A percentile compares a stretch with the other conserved stretches of the same genome.
Evolutionary conservation across 2,113 vertebrate genomes (phyloP).

Genomic region (Scomber colias): DNA sequence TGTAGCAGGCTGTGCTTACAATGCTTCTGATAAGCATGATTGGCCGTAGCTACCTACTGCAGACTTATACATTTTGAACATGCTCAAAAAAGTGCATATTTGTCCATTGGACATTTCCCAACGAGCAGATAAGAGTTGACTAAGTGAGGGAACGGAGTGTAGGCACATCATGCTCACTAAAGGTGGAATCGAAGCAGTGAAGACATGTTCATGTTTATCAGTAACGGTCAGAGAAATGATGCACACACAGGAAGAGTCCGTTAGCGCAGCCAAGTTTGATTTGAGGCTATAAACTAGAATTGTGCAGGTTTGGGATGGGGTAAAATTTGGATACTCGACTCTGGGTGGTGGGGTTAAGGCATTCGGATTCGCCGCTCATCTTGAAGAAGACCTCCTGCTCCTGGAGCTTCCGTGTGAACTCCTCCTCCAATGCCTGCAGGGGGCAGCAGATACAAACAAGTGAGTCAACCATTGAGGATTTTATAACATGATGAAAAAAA

Average conservation of each 20-base stretch:
- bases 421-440: conserved; percentile 95
- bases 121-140: conserved; percentile 34
- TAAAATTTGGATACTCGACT: conserved; percentile 99
- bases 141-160: conserved; percentile 44
- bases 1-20: conserved; percentile 56
- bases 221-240: conserved; percentile 5
- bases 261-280: conserved; percentile 19
- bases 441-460: conserved; percentile 63
- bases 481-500: too few species aligned
- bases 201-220: conserved; percentile 23
- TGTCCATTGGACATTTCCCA: conserved; percentile 44
- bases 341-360: conserved; percentile 97
- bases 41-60: conserved; percentile 44
- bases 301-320: conserved; percentile 95
- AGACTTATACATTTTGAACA: conserved; percentile 48
- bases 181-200: conserved; percentile 40
- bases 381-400: conserved; percentile 99
- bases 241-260: conserved; percentile 2
- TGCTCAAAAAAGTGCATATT: conserved; percentile 72
- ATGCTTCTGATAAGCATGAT: conserved; percentile 31
- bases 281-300: conserved; percentile 86
- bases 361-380: conserved; percentile 99
- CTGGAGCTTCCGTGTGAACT: conserved; percentile 97
- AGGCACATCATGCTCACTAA: conserved; percentile 67
- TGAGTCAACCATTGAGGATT: not conserved